phyloP scores from a whole-genome alignment of 2,797 vertebrate species.

The Meda fulgida region DNA sequence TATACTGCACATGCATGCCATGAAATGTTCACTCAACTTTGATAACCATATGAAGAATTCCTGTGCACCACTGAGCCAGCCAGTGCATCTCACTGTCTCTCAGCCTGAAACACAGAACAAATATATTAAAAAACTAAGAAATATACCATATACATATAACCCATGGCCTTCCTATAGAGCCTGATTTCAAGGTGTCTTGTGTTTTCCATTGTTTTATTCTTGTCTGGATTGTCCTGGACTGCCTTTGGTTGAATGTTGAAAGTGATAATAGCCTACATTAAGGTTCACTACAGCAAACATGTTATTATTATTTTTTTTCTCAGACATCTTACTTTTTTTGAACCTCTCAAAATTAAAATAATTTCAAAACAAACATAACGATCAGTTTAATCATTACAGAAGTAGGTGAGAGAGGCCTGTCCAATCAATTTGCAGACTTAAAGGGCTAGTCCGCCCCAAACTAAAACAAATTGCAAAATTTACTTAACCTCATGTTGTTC shows the following conservation, averaged over 20 bases:
- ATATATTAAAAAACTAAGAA: not conserved
- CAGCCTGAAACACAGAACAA: conserved; percentile 14
- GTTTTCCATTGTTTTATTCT: not conserved
- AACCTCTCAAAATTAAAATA: not conserved
- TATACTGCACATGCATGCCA: conserved; percentile 63
- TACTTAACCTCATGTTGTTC: not conserved
- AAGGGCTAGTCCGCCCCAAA: not conserved
- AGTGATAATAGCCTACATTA: not conserved
- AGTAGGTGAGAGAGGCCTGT: not conserved
- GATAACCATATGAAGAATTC: conserved; percentile 68
- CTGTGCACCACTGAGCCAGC: conserved; percentile 27
- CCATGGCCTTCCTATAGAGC: not conserved
- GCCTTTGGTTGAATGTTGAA: not conserved
- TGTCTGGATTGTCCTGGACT: not conserved
- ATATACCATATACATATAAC: not conserved
- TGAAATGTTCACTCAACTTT: conserved; percentile 72
- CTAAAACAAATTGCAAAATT: not conserved
- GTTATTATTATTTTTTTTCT: not conserved
- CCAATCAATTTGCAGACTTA: not conserved
- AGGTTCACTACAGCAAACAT: not conserved
- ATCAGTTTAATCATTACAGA: not conserved
- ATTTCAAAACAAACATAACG: not conserved
- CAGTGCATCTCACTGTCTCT: conserved; percentile 22
- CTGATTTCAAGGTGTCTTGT: not conserved
- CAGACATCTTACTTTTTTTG: not conserved